Conservation (phyloP, 2,113 vertebrate genomes). For the Oncorhynchus gorbuscha region DNA sequence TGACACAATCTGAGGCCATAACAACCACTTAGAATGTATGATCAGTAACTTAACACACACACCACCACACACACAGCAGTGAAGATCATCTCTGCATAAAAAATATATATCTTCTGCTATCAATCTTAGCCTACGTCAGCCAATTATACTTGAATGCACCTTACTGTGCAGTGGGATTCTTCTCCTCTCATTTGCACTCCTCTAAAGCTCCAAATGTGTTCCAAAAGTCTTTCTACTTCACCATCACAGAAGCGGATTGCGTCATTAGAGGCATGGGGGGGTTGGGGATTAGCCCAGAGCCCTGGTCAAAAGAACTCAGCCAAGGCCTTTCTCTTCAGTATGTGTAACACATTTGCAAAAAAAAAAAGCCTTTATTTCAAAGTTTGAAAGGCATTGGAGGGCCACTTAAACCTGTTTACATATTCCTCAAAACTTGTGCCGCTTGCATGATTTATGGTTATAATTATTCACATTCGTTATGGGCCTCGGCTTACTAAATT, state of each 20-base stretch:
- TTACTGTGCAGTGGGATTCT: not conserved
- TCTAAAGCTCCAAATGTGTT: not conserved
- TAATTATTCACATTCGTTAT: constrained; percentile 40
- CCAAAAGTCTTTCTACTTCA: not conserved
- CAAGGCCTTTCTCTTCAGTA: not conserved
- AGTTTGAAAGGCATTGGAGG: constrained; percentile 2
- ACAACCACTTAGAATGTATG: not conserved
- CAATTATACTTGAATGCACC: not conserved
- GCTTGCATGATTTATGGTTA: constrained; percentile 46
- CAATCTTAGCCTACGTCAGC: too few species aligned
- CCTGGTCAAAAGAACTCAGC: too few species aligned
- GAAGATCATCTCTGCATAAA: not conserved
- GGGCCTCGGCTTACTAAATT: constrained; percentile 37
- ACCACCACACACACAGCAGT: not conserved
- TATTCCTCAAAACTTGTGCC: not conserved
- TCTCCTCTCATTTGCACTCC: not conserved
- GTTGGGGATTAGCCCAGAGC: too few species aligned
- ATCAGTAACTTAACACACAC: not conserved
- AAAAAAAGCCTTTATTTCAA: not conserved
- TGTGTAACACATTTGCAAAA: not conserved
- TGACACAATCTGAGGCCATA: not conserved
- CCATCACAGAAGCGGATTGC: not conserved
- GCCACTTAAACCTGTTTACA: constrained; percentile 10
- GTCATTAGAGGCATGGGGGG: not conserved
- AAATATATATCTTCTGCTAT: not conserved